Percentiles rank a stretch among this genome's conserved stretches.
Evolutionary conservation across 2,797 vertebrate genomes (phyloP).

Genomic region (Enteromius thamalakanensis): DNA sequence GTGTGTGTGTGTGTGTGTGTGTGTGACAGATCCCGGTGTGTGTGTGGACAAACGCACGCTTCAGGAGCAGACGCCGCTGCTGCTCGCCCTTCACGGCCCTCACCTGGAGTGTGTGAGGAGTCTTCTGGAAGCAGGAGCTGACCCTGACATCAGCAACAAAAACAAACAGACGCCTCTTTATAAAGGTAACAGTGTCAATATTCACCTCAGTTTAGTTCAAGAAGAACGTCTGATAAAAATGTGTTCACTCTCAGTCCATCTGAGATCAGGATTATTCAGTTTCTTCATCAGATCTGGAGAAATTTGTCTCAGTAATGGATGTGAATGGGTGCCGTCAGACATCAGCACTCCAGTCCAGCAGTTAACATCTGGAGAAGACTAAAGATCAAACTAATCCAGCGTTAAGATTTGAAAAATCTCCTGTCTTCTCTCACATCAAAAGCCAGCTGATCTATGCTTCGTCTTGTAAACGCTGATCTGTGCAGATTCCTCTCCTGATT

Average conservation of each 20-base stretch:
- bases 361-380: not conserved
- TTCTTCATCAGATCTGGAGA: not conserved
- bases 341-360: no score
- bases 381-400: no score
- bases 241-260: no score
- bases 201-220: not conserved
- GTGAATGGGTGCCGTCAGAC: no score
- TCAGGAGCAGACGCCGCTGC: constrained; percentile 90
- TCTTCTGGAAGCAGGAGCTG: constrained; percentile 89
- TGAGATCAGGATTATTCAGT: no score
- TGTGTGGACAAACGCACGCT: constrained; percentile 91
- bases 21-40: constrained; percentile 18
- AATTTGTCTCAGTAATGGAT: not conserved
- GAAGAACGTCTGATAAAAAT: not conserved
- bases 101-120: constrained; percentile 84
- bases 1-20: constrained; percentile 58
- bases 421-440: not conserved
- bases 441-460: not conserved
- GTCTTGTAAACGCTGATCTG: no score
- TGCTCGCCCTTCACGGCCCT: constrained; percentile 84
- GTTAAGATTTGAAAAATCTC: not conserved
- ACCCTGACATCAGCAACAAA: constrained; percentile 93
- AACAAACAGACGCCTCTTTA: constrained; percentile 92
- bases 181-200: constrained; percentile 79
- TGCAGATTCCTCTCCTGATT: not conserved